Base-by-base conservation (phyloP, 2,888 invertebrate genomes). In the Macroteleia sp. region DNA sequence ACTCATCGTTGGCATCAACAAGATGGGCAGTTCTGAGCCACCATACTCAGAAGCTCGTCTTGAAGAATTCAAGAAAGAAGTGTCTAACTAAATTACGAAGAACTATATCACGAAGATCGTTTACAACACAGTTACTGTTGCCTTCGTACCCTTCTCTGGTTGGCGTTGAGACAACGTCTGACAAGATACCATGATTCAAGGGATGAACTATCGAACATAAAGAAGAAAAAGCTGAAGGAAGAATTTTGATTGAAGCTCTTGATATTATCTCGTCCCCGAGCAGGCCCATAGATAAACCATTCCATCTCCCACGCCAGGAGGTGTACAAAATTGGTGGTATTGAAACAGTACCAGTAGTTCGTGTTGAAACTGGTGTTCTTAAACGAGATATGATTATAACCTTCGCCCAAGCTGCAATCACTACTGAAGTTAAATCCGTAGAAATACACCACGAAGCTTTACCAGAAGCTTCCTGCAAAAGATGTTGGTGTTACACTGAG, bases 31-130 rank as follows among this genome's bases (percentile, higher is more conserved):
- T 71, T 99, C 99, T 89, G 99, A 98, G 93, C 99, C 99, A 86
- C 97, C 99, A 74, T 99, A 97, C 96, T 97, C 96, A 84, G 98
- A 98, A 92, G 61, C 94, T 83, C 97, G 99, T 93, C 99, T 97
- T 92, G 97, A 98, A 92, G 99, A 99, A 96, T 99, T 99, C 93
- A 97, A 97, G 93, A 99, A 98, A 92, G 99, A 99, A 95, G 98
- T 99, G 1, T 96, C 96, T 44, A 96, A 96, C 1, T 99, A n/a
- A n/a, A n/a, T n/a, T n/a, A n/a, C n/a, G n/a, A n/a, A n/a, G n/a
- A n/a, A n/a, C n/a, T n/a, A 99, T 95, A 98, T 99, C 92, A 99
- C 99, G 95, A 99, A 99, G 93, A 98, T 99, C 89, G 99, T 99
- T 92, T 99, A 99, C 95, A 99, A 99, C 92, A 98, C 99, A 80